Evolutionary conservation across 2,888 invertebrate species (phyloP).

Genomic region (Cynaeus angustus): DNA sequence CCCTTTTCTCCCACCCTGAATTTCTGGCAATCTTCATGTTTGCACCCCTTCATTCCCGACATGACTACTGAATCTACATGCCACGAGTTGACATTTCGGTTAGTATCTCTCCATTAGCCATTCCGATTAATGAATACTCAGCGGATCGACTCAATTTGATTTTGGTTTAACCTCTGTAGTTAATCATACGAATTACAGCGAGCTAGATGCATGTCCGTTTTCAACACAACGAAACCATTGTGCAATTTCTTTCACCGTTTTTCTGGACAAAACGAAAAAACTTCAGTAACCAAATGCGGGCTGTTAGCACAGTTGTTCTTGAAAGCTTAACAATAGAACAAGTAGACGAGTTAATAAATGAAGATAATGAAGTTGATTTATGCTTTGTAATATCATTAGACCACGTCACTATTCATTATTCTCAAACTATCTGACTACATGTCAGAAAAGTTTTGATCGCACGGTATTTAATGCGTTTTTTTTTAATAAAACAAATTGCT

Average conservation of each 20-base stretch:
- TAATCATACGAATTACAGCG: slow-evolving; percentile 4
- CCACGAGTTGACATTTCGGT: neutral
- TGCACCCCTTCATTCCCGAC: neutral
- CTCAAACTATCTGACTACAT: neutral
- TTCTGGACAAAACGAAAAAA: too few relatives aligned
- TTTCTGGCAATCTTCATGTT: too few relatives aligned
- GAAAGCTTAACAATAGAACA: slow-evolving; percentile 14
- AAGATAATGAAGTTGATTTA: slow-evolving; percentile 12
- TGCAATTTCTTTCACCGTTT: too few relatives aligned
- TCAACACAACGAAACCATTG: too few relatives aligned
- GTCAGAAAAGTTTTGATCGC: neutral
- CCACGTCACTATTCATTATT: neutral
- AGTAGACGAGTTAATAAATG: slow-evolving; percentile 9
- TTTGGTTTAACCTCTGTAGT: neutral
- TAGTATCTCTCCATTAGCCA: neutral
- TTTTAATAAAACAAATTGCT: slow-evolving; percentile 7
- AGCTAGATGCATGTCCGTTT: neutral
- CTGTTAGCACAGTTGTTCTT: neutral
- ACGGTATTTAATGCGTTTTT: too few relatives aligned
- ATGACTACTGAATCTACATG: neutral
- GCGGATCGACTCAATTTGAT: neutral
- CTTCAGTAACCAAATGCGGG: too few relatives aligned
- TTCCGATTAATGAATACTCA: slow-evolving; percentile 5
- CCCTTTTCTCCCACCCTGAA: too few relatives aligned
- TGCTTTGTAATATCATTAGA: neutral